phyloP scores from a whole-genome alignment of 2,888 invertebrate genomes.

The Dusona sp. region DNA sequence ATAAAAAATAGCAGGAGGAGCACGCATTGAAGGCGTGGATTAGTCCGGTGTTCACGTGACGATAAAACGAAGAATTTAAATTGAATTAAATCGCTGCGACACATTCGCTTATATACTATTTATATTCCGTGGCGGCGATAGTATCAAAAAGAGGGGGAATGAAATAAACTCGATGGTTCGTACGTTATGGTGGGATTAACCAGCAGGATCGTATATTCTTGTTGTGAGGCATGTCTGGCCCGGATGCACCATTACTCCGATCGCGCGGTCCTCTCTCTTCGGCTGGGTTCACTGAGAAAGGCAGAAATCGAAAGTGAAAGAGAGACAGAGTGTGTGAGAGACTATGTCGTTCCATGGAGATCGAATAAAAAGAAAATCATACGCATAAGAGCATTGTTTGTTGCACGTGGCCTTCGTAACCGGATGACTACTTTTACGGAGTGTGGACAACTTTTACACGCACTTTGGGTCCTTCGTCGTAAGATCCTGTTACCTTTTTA shows the following conservation, averaged over 20 bases:
- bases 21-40: conserved; percentile 10
- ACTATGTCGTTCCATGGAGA: conserved; percentile 21
- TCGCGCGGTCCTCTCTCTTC: conserved; percentile 27
- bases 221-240: conserved; percentile 4
- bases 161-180: conserved; percentile 1
- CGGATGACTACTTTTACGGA: conserved; percentile 61
- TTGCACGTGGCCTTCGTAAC: conserved; percentile 57
- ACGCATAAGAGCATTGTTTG: conserved; percentile 53
- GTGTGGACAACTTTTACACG: conserved; percentile 43
- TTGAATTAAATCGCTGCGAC: conserved; percentile 20
- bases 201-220: conserved; percentile 8
- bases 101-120: conserved; percentile 6
- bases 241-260: conserved; percentile 45
- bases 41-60: not conserved
- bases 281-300: not conserved
- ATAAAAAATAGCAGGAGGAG: conserved; percentile 21
- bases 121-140: conserved; percentile 11
- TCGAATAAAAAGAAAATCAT: conserved; percentile 42
- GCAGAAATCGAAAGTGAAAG: conserved; percentile 1
- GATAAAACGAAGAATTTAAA: conserved; percentile 42
- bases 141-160: conserved; percentile 9
- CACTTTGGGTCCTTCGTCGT: conserved; percentile 40
- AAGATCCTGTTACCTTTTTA: conserved; percentile 51
- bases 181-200: not conserved
- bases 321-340: not conserved